Percentiles rank a stretch among this genome's conserved stretches.
Conservation (phyloP, 1,140 invertebrate species). For the Caenorhabditis briggsae region DNA sequence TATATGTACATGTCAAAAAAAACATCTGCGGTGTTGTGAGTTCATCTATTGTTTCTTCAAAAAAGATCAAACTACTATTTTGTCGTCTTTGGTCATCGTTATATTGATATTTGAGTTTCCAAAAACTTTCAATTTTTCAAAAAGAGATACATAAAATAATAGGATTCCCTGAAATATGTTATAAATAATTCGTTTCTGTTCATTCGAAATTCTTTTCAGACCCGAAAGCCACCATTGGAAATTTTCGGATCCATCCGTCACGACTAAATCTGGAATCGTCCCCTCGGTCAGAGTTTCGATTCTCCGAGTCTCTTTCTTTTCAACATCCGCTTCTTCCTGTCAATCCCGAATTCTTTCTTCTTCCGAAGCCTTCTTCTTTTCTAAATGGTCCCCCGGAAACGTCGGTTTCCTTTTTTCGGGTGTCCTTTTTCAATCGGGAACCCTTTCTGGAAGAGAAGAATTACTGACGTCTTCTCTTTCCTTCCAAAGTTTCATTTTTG, state of each 20-base stretch:
- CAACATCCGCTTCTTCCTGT: not conserved
- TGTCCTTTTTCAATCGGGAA: constrained; percentile 45
- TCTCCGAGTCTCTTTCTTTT: not conserved
- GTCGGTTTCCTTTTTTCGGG: constrained; percentile 31
- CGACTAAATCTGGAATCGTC: constrained; percentile 28
- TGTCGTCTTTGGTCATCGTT: no score
- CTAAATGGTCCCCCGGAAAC: constrained; percentile 42
- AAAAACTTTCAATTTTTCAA: not conserved
- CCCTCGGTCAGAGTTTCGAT: not conserved
- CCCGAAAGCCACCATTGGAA: not conserved
- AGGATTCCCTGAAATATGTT: not conserved
- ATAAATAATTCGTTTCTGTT: constrained; percentile 3
- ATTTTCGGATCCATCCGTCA: not conserved
- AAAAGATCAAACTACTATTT: no score
- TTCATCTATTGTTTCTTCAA: no score
- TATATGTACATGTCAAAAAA: no score
- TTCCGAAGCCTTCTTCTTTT: not conserved
- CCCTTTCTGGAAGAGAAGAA: constrained; percentile 26
- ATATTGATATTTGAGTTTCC: no score
- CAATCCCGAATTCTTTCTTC: constrained; percentile 5
- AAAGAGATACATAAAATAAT: not conserved
- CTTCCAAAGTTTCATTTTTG: constrained; percentile 27
- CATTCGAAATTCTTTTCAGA: constrained; percentile 26
- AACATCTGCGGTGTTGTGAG: no score
- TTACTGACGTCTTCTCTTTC: constrained; percentile 35